Conservation (phyloP, 2,888 invertebrate genomes). For the Athalia circularis region DNA sequence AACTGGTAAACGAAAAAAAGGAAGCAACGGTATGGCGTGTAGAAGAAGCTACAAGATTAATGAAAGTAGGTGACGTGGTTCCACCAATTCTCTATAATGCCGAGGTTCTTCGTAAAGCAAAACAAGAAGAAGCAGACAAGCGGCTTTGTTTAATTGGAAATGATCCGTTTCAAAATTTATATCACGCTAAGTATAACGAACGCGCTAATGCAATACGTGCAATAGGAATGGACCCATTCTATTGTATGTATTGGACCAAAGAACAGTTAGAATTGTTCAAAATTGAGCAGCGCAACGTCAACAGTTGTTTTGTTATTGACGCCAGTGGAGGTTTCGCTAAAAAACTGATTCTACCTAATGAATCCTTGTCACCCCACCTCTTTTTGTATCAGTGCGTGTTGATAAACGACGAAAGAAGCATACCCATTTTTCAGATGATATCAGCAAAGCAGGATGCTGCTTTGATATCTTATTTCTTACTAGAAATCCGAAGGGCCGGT, state of each 20-base stretch:
- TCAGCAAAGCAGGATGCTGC: conserved; percentile 17
- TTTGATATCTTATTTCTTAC: conserved; percentile 3
- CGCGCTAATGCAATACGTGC: conserved; percentile 23
- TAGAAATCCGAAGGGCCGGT: not conserved
- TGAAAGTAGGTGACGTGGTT: conserved; percentile 44
- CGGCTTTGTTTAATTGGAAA: conserved; percentile 33
- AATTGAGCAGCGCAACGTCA: conserved; percentile 38
- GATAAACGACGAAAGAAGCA: not conserved
- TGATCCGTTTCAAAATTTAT: conserved; percentile 46
- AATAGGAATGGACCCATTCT: conserved; percentile 50
- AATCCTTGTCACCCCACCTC: conserved; percentile 4
- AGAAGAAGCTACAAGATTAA: conserved; percentile 45
- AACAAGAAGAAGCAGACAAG: conserved; percentile 46
- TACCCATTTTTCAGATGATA: conserved; percentile 1
- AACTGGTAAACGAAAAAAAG: conserved; percentile 45
- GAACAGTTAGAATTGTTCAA: conserved; percentile 47
- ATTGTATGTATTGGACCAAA: conserved; percentile 46
- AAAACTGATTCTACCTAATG: conserved; percentile 7
- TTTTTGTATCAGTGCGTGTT: conserved; percentile 1
- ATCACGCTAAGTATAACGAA: conserved; percentile 37
- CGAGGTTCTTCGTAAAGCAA: conserved; percentile 49
- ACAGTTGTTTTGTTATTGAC: conserved; percentile 27
- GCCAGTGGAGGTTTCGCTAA: conserved; percentile 3
- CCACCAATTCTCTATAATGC: conserved; percentile 41
- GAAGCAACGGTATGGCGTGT: conserved; percentile 46